Evolutionary conservation across 1,140 invertebrate genomes (phyloP), one percentile per base, ranked within the genome.

Genomic region (Hormaphis cornu): DNA sequence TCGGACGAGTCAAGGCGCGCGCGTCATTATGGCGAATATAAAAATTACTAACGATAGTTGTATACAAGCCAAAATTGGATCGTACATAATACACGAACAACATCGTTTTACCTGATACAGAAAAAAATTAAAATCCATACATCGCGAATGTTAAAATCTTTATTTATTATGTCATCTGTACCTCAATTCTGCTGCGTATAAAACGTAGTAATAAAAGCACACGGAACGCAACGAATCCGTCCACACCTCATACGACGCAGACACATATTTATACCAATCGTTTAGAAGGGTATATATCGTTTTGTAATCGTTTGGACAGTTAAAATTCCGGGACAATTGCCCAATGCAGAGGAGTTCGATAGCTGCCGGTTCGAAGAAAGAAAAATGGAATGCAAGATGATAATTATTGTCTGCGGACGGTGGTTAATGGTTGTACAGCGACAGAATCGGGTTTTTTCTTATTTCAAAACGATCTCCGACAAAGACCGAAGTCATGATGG

Each of bases 391-490:
- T 66, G 61, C 61, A 18, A 66, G 30, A 50, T 66, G 46, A 66
- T 66, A 66, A 66, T 66, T 66, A 66, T 66, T 66, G 61, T 66
- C 61, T 66, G 61, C 61, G 61, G 20, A 48, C 44, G 30, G 44
- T 66, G 26, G 44, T 48, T 66, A 48, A 66, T 66, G 28, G 61
- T 22, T 46, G 35, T 30, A 66, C 44, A 50, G 20, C 28, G 28
- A 22, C 48, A 50, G 20, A 50, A 66, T 66, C 61, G 37, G 12
- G 61, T 66, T 66, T 66, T 63, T 63, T 66, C 24, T 44, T 14
- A 46, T 44, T 44, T 44, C 9, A 30, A 63, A 63, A 63, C 40
- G n/a, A 63, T 66, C 61, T 66, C 44, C 61, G 44, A 66, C 44
- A 50, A 66, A 66, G 44, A 48, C 26, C 14, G 18, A 7, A 66